Evolutionary conservation across 2,888 invertebrate genomes (phyloP), one percentile per base, ranked within the genome.

Genomic region (Tyria jacobaeae): DNA sequence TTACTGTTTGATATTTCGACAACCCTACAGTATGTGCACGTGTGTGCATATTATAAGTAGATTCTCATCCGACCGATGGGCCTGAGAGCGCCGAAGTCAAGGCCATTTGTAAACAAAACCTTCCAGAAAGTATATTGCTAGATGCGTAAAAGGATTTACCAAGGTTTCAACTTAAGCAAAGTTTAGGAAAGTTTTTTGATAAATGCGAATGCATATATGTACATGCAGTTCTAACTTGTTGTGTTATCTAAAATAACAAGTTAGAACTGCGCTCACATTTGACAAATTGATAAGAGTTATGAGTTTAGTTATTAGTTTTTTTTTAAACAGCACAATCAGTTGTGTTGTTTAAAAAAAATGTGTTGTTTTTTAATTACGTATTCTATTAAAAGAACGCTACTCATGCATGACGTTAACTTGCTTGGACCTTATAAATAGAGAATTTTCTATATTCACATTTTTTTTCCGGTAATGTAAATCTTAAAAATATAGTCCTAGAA

Each of bases 41-140:
- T n/a, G n/a, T n/a, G n/a, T 59, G 63, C 27, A 41, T 24, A 48
- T 51, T 21, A 50, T 24, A 35, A 14, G 47, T 57, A 67, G 62
- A 70, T 67, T 65, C 21, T 55, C 57, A 61, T 67, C 64, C 53
- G 53, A 48, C 61, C 60, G 56, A 70, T 73, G 62, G 66, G 60
- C 64, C 27, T 47, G 39, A 71, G 66, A 68, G 70, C 72, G 70
- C 1, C 52, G 34, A 54, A 53, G 49, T 62, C 81, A 85, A 86
- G 84, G 84, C 68, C 73, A 62, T 60, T 31, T 60, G 74, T 73
- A 81, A 80, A 84, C 71, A 82, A 76, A 76, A 74, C 72, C 75
- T 75, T 70, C 72, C 64, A 54, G 67, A 71, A 75, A 73, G 72
- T 68, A 73, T 53, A 48, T 68, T 67, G 62, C 61, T 15, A 24